Evolutionary conservation across 2,888 invertebrate species (phyloP), one percentile per base, ranked within the genome.

Genomic region (Venusia cambrica): DNA sequence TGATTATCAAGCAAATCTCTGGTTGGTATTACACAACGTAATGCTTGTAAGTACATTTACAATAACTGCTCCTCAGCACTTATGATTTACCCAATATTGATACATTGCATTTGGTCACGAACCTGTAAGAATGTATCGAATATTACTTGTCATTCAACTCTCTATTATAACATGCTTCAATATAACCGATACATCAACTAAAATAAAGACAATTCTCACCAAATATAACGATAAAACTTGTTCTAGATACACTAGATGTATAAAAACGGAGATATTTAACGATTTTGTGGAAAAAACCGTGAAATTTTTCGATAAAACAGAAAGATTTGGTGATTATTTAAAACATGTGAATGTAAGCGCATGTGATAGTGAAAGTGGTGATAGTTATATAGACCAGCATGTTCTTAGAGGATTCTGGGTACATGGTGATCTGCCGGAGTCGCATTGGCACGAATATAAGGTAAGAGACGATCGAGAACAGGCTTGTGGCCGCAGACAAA

Each of bases 401-500:
- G 51, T 77, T 7, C 16, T 68, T 5, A 50, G 66, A 10, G 73
- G 73, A 2, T 42, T 84, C 12, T 45, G 81, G 3, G 24, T 77
- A 0, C 56, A 67, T 16, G 57, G 70, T 6, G 48, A 71, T 14
- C 37, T 80, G 0, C 69, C 77, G 0, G 68, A 73, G 0, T 46
- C 50, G 0, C 85, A 87, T 39, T 87, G 87, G 87, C 41, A 65
- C 5, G 73, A 76, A 40, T 87, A 71, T 51, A 87, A 83, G 72
- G 87, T 83, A 54, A 55, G 60, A n/a, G n/a, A n/a, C n/a, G n/a
- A n/a, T n/a, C n/a, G n/a, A n/a, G n/a, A n/a, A n/a, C n/a, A n/a
- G n/a, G n/a, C n/a, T n/a, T n/a, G n/a, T n/a, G n/a, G n/a, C n/a
- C n/a, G n/a, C n/a, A n/a, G n/a, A n/a, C n/a, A n/a, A n/a, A n/a